Evolutionary conservation across 2,797 vertebrate genomes (phyloP), one percentile per base, ranked within the genome.

Genomic region (Stomatorhinus walkeri): DNA sequence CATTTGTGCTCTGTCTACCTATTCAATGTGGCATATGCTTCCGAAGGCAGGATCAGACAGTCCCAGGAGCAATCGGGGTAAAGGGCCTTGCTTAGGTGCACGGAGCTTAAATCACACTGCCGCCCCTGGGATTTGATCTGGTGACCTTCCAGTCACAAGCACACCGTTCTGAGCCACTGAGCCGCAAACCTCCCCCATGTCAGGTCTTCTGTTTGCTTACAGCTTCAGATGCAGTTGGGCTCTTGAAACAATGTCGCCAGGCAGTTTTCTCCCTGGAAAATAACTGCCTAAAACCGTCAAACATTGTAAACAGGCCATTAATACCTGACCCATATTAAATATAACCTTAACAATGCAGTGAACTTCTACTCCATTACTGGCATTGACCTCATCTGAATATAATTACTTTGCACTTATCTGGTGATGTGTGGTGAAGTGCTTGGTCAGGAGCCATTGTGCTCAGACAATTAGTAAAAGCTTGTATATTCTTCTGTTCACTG

Each of bases 371-470:
- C 46, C 64, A 85, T 19, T 81, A 88, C 87, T 72, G 56, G 89
- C 54, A 87, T 88, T 64, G 87, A 88, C 90, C 87, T 89, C 72
- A 28, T 90, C 72, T 89, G 87, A 59, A 87, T 90, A 72, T 87
- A 64, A 87, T 89, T 91, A 32, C 72, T 83, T 89, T 87, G 72
- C 59, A 87, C 84, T 79, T 51, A 85, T 85, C 81, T 85, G 81
- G 22, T 51, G 48, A 49, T 85, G 43, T 91, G 22, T 90, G 89
- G 59, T 85, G 6, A 84, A 90, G 12, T 92, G 90, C 95, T 89
- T 85, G 81, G n/a, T 85, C 22, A 84, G 81, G 48, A 51, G 81
- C 14, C 22, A 51, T 85, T 85, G 9, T 85, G 43, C 76, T 51
- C 81, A 28, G 81, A 46, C 81, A 49, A 9, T 12, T n/a, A 51